Conservation (phyloP, 2,888 invertebrate species). For the Andrena bucephala region DNA sequence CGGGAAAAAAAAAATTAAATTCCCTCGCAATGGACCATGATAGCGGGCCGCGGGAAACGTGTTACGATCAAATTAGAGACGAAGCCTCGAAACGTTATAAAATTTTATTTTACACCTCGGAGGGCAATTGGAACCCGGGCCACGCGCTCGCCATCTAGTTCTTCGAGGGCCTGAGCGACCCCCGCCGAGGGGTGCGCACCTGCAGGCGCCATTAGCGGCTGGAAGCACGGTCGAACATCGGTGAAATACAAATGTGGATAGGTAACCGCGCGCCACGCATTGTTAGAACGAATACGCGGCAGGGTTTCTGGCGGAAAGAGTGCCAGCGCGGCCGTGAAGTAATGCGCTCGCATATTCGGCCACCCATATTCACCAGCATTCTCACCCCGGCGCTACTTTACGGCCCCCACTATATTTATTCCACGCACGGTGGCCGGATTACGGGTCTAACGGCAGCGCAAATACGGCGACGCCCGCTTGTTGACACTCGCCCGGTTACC, state of each 20-base stretch:
- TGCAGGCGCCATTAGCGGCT: constrained; percentile 25
- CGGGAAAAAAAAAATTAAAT: constrained; percentile 66
- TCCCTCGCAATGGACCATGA: constrained; percentile 61
- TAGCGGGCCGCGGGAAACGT: constrained; percentile 67
- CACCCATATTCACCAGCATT: too few species aligned
- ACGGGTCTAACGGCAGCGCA: constrained; percentile 30
- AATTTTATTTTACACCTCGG: constrained; percentile 81
- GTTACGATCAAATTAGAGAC: constrained; percentile 79
- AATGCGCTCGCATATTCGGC: too few species aligned
- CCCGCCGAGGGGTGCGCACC: constrained; percentile 15
- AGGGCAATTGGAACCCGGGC: constrained; percentile 69
- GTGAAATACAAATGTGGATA: background rate
- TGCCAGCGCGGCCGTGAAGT: too few species aligned
- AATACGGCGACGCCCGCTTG: constrained; percentile 23
- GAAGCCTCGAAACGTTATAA: constrained; percentile 77
- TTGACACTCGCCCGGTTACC: background rate
- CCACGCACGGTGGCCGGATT: background rate
- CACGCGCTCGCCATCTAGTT: constrained; percentile 21
- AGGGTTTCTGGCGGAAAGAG: too few species aligned
- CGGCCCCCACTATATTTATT: background rate
- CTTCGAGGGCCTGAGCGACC: constrained; percentile 4
- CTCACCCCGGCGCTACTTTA: background rate
- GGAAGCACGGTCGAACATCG: constrained; percentile 6
- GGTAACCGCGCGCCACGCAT: background rate
- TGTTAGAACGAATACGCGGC: background rate